Evolutionary conservation across 2,888 invertebrate genomes (phyloP).

Genomic region (Zelleria hepariella): DNA sequence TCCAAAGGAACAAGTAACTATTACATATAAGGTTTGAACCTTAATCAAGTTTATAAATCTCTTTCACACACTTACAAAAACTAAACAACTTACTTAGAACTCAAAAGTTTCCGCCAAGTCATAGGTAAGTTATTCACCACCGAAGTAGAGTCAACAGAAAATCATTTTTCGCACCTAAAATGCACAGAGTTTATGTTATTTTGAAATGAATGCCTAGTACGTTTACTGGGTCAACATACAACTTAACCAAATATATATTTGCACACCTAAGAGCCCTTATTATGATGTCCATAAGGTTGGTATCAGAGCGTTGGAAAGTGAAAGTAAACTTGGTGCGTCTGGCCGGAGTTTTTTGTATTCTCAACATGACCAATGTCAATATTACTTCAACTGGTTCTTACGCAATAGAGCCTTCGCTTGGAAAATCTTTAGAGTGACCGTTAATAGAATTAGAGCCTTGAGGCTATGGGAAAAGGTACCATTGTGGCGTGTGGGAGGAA

Average conservation of each 20-base stretch:
- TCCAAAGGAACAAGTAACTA: too few relatives aligned
- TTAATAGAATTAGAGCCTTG: not conserved
- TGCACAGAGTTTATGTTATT: conserved; percentile 14
- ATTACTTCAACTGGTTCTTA: conserved; percentile 4
- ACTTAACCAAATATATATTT: not conserved
- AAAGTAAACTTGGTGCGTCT: not conserved
- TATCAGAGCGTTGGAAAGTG: not conserved
- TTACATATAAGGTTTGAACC: too few relatives aligned
- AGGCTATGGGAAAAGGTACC: not conserved
- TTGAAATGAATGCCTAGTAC: conserved; percentile 13
- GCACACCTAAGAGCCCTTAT: not conserved
- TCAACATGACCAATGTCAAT: conserved; percentile 6
- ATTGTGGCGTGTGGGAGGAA: not conserved
- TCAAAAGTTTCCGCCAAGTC: too few relatives aligned
- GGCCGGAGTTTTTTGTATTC: conserved; percentile 1
- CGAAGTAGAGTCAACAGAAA: not conserved
- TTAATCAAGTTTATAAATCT: not conserved
- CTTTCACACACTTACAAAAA: not conserved
- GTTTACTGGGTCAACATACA: conserved; percentile 7
- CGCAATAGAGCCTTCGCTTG: conserved; percentile 4
- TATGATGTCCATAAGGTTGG: not conserved
- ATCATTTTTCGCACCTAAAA: not conserved
- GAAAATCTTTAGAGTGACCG: not conserved
- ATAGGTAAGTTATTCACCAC: not conserved
- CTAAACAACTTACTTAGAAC: not conserved